phyloP scores from a whole-genome alignment of 2,888 invertebrate species.

The Zhuqinia jingwanae region DNA sequence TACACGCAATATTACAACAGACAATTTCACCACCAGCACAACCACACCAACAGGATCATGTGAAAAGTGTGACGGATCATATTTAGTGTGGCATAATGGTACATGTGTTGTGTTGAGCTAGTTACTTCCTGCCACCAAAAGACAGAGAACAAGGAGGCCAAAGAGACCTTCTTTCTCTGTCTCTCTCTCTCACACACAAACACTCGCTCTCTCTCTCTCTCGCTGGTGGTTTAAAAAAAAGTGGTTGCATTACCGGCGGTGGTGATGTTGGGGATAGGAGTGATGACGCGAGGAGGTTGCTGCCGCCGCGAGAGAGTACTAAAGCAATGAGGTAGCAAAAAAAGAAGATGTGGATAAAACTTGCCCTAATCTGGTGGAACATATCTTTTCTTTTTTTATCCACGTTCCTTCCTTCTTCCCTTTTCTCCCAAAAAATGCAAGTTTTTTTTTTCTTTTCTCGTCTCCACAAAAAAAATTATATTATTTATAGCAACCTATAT shows the following conservation, averaged over 20 bases:
- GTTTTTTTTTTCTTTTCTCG: too few relatives aligned
- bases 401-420: background rate
- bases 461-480: background rate
- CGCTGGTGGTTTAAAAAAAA: conserved; percentile 28
- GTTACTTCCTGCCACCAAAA: conserved; percentile 30
- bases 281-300: conserved; percentile 28
- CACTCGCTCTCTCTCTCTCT: too few relatives aligned
- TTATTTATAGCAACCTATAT: background rate
- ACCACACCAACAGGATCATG: background rate
- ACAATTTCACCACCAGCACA: too few relatives aligned
- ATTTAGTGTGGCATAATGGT: conserved; percentile 49
- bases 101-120: conserved; percentile 43
- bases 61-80: conserved; percentile 37
- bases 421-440: conserved; percentile 1
- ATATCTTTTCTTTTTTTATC: conserved; percentile 20
- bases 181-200: too few relatives aligned
- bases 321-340: conserved; percentile 32
- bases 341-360: conserved; percentile 47
- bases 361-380: conserved; percentile 38
- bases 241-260: conserved; percentile 57
- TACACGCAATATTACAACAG: too few relatives aligned
- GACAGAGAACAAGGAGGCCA: background rate
- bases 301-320: conserved; percentile 37
- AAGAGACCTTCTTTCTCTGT: too few relatives aligned
- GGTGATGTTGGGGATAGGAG: background rate